Base-by-base conservation (phyloP, 2,113 vertebrate genomes). In the Grammomys surdaster region DNA sequence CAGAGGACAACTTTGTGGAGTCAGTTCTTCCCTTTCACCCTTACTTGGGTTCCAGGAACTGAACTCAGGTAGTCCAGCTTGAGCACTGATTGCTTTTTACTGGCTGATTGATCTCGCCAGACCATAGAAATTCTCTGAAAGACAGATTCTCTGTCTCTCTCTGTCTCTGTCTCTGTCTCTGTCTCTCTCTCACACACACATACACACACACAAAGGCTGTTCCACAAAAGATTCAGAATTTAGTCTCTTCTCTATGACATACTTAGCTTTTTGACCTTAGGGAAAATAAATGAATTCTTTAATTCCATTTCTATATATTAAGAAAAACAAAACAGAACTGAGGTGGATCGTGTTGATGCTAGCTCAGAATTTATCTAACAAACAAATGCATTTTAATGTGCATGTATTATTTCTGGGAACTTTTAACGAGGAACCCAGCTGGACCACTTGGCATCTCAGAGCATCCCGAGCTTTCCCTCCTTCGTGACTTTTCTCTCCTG, bases 351-450 rank as follows among this genome's bases (percentile, higher is more conserved):
- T 43, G 8, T 81, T 81, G 31, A 46, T 84, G 54, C n/a, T 36
- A 85, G 54, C 28, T 89, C 46, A 70, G 22, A 60, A 43, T 87
- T 73, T 96, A 81, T 90, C 69, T 94, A 48, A 36, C 24, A 73
- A 20, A 88, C 22, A 63, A 80, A 89, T 65, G 31, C 85, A 54
- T 88, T 90, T 76, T 95, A 70, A 88, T 31, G n/a, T 43, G 73
- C 28, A 31, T 65, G 75, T 43, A 43, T n/a, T 14, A 43, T 65
- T 75, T 94, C 54, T 43, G 20, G 36, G 14, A 88, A 36, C 8
- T 67, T 88, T 13, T 78, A 33, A 36, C 11, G 13, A 24, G 12
- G 80, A 76, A 58, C 14, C 72, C 82, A 77, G 19, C 33, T 73
- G 85, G 63, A 48, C 54, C 54, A 11, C 36, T 65, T 94, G 73